Conservation (phyloP, 1,140 invertebrate species). For the Aphidius gifuensis region DNA sequence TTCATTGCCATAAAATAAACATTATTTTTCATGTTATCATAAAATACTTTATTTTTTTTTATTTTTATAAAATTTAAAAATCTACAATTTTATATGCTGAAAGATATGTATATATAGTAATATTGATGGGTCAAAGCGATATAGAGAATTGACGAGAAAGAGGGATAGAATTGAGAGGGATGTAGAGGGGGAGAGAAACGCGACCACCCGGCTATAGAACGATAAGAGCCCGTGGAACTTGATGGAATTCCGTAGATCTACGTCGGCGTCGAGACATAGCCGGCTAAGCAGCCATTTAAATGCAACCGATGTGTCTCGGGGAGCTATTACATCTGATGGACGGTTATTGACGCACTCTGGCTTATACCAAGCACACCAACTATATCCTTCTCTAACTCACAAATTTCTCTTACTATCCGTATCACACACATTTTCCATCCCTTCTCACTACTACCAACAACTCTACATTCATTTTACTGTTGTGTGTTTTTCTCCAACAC, state of each 20-base stretch:
- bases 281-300: conserved; percentile 58
- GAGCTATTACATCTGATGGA: conserved; percentile 58
- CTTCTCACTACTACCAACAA: conserved; percentile 21
- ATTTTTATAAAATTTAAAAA: no score
- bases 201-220: conserved; percentile 48
- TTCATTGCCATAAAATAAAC: no score
- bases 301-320: conserved; percentile 58
- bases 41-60: no score
- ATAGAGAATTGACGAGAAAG: conserved; percentile 10
- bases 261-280: conserved; percentile 56
- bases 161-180: conserved; percentile 25
- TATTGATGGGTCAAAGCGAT: conserved; percentile 11
- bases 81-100: no score
- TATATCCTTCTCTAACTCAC: conserved; percentile 23
- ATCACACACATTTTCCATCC: conserved; percentile 19
- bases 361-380: conserved; percentile 46
- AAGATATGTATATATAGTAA: background rate
- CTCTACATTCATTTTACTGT: background rate
- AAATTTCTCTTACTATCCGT: conserved; percentile 7
- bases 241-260: conserved; percentile 58
- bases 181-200: conserved; percentile 29
- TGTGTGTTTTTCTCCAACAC: background rate
- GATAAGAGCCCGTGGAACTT: conserved; percentile 49
- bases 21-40: no score
- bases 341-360: conserved; percentile 56